Evolutionary conservation across 2,113 vertebrate genomes (phyloP).

Genomic region (Fukomys damarensis): DNA sequence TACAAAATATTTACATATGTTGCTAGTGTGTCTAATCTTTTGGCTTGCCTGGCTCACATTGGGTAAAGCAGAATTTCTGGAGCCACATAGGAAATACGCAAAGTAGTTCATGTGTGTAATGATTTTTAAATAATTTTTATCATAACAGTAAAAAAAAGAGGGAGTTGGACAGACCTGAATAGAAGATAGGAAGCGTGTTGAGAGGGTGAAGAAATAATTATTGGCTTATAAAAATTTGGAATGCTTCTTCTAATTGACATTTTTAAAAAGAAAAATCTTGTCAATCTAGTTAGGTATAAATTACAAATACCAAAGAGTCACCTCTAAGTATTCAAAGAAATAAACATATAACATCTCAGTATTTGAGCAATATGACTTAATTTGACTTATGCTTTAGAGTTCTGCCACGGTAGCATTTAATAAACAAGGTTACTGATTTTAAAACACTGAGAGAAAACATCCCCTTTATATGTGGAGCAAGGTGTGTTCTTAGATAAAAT

Average conservation of each 20-base stretch:
- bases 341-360: constrained; percentile 57
- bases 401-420: constrained; percentile 24
- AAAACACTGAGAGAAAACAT: constrained; percentile 69
- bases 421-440: constrained; percentile 52
- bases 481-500: constrained; percentile 58
- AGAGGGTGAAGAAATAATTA: constrained; percentile 22
- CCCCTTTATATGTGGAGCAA: constrained; percentile 21
- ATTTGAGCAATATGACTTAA: constrained; percentile 56
- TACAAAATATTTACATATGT: constrained; percentile 2
- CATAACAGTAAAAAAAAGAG: not conserved
- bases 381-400: constrained; percentile 49
- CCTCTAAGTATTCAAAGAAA: constrained; percentile 19
- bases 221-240: constrained; percentile 48
- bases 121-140: not conserved
- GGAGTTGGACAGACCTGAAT: not conserved
- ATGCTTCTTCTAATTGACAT: not conserved
- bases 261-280: constrained; percentile 49
- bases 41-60: not conserved
- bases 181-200: not conserved
- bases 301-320: constrained; percentile 49
- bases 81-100: not conserved
- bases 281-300: constrained; percentile 28
- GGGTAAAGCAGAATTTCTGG: not conserved
- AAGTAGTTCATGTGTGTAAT: not conserved
- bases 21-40: not conserved